Evolutionary conservation across 2,888 invertebrate genomes (phyloP), one percentile per base, ranked within the genome.

Genomic region (Lathronympha strigana): DNA sequence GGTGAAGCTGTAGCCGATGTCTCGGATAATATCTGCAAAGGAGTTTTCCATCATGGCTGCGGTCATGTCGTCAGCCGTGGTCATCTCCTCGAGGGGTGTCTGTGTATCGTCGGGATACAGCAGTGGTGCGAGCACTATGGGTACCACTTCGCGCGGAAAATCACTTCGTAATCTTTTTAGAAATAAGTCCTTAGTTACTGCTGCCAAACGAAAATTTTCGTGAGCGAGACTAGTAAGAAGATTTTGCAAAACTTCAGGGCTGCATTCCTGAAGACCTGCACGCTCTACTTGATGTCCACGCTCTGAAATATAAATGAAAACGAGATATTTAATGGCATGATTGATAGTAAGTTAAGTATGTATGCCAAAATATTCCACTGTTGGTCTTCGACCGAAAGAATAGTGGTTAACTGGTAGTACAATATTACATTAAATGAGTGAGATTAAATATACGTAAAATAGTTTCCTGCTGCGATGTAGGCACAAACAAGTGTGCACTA

Each of bases 1-100:
- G 63, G 98, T 98, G 83, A 98, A 98, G 73, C 95, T 93, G 88
- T 97, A 98, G 61, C 99, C 98, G 80, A 98, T 94, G 90, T 99
- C 99, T 83, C 96, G 94, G 78, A 99, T 95, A 79, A 98, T 94
- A 81, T 98, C 98, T 71, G 97, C 96, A 81, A 97, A 90, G 69
- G 96, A 94, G 81, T 95, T 95, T 76, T 96, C 96, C 94, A 94
- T 95, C 88, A 93, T 92, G 84, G 93, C 93, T 67, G 90, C 82
- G 73, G 92, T 84, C 92, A 92, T 93, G 83, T 93, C 94, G 85
- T 91, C 94, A 75, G 93, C 93, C 75, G 94, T 93, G 74, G 94
- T 93, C 93, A 94, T 94, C 82, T 92, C 92, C 80, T 93, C 93
- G 68, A 94, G 92, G 66, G 94, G 93, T 76, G 93, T 91, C 88